Evolutionary conservation across 2,888 invertebrate genomes (phyloP), one percentile per base, ranked within the genome.

Genomic region (Trissoscelio sp.): DNA sequence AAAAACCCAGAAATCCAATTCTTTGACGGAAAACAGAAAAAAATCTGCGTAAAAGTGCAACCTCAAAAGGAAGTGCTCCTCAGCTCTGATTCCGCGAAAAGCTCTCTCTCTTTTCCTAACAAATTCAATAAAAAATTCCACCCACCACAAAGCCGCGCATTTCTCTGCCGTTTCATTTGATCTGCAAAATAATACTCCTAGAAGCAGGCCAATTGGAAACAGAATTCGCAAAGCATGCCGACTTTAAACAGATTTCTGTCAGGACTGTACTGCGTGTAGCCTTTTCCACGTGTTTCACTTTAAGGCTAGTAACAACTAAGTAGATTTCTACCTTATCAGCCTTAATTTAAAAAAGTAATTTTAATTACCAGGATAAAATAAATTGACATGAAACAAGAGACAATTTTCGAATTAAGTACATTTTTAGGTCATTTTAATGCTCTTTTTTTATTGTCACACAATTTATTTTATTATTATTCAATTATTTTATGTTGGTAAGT

Each of bases 121-220:
- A 53, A 73, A 62, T 73, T 34, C 51, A 73, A 62, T 62, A 53
- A 58, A 58, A 70, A 46, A 57, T 46, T 70, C 34, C 24, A 6
- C 39, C 20, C 67, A 16, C 67, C 34, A 55, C 67, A 57, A 69
- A 69, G 55, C 67, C 42, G 24, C 18, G 44, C 67, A n/a, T 44
- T 67, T 42, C 55, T 69, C 31, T 44, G 14, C 55, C 44, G 44
- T 55, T 69, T 58, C 58, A 70, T 70, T 70, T 58, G 70, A 70
- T 70, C 70, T 48, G 48, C 34, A 46, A 70, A 58, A 70, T 70
- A 70, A 70, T 70, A 70, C 46, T 34, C 14, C 9, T n/a, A 42
- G 57, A 57, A 57, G 20, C 18, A 44, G 34, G 31, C 69, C 57
- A 58, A 42, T 70, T 34, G 48, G 31, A 58, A 37, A 58, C 46